phyloP scores from a whole-genome alignment of 1,140 invertebrate species.

The Pseudomyrmex gracilis region DNA sequence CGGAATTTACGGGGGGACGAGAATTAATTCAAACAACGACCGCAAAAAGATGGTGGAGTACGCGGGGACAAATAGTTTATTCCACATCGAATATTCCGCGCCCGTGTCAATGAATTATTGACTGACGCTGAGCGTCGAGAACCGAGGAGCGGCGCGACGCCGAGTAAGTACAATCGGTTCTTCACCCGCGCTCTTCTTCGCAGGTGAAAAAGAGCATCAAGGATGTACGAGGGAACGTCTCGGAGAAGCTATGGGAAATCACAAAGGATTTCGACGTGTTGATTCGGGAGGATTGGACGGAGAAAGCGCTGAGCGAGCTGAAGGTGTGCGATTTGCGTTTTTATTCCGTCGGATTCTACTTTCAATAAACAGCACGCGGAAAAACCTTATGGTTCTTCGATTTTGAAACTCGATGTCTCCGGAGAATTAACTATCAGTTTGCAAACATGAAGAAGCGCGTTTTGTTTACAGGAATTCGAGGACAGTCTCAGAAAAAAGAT shows the following conservation, averaged over 20 bases:
- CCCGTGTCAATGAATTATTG: slow-evolving; percentile 44
- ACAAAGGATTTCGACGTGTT: slow-evolving; percentile 89
- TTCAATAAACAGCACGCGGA: not conserved
- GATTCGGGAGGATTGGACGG: slow-evolving; percentile 91
- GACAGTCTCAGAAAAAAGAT: slow-evolving; percentile 92
- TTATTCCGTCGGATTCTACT: not conserved
- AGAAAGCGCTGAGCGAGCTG: slow-evolving; percentile 87
- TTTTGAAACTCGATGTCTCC: slow-evolving; percentile 25
- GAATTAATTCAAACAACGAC: not conserved
- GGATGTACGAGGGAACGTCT: slow-evolving; percentile 90
- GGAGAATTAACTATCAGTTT: not conserved
- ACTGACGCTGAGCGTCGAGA: not conserved
- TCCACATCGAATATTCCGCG: slow-evolving; percentile 27
- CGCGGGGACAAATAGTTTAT: slow-evolving; percentile 33
- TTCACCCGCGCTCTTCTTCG: slow-evolving; percentile 52
- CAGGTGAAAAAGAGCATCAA: slow-evolving; percentile 93
- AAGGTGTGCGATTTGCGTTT: slow-evolving; percentile 79
- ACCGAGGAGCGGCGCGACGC: not conserved
- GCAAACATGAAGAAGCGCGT: not conserved
- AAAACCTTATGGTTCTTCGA: slow-evolving; percentile 26
- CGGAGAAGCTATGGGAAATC: slow-evolving; percentile 92
- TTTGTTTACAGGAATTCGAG: slow-evolving; percentile 89
- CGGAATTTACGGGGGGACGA: slow-evolving; percentile 1
- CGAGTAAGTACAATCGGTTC: slow-evolving; percentile 2
- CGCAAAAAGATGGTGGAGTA: slow-evolving; percentile 3